Evolutionary conservation across 2,888 invertebrate species (phyloP), one percentile per base, ranked within the genome.

Genomic region (Leucophenga montana): DNA sequence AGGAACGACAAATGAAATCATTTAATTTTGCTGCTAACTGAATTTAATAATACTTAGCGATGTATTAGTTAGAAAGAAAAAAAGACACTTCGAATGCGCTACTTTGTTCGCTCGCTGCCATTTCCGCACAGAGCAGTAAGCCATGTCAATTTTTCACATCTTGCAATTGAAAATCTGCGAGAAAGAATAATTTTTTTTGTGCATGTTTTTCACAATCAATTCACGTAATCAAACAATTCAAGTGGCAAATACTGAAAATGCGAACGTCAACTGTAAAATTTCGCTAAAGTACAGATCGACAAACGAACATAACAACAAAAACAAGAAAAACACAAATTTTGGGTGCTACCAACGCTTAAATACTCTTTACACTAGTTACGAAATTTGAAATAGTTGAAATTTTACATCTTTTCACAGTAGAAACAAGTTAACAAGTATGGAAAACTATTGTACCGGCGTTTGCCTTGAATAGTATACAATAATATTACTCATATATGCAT

Each of bases 201-300:
- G 81, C n/a, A n/a, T 82, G 83, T 84, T 81, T 84, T 85, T 78
- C 78, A 78, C 83, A 85, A 84, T 79, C 85, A 84, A 81, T 85
- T 79, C 84, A 84, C 84, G 85, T 86, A 86, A 85, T 85, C 87
- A 86, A 86, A 86, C 87, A 86, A 86, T 85, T 86, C 83, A 85
- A 86, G 87, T 86, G 85, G 86, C 80, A 85, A 86, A 86, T 85
- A 86, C 82, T 78, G 85, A 85, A 86, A 83, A 77, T 85, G 86
- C 85, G 82, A 86, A 86, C 85, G 87, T 86, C 84, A 85, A 85
- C 86, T 79, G 83, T 82, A 85, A 82, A 83, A 80, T 77, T 80
- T 78, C 83, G 79, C 85, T 77, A 78, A 64, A 22, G 77, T 72
- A 71, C 68, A 75, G 77, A 64, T 72, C 77, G 64, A 70, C 76